These are phyloP conservation scores for Crocodylus rhombifer DNA, from an alignment of 2,797 vertebrate species.

Conservation along the genomic window DNA sequence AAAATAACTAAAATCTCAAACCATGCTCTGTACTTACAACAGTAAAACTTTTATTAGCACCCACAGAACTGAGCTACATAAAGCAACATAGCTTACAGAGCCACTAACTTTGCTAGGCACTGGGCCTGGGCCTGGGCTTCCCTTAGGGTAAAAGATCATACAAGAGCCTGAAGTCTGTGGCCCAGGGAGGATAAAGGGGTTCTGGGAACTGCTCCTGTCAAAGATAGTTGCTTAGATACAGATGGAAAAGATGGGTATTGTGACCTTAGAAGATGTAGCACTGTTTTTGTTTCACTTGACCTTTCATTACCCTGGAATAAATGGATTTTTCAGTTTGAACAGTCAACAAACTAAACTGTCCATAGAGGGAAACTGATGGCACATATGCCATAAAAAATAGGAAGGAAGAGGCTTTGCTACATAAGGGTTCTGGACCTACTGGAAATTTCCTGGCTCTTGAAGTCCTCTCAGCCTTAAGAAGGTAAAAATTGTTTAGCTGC, in stretches of 20 bases:
- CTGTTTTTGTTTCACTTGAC: background rate
- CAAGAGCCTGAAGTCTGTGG: background rate
- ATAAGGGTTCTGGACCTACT: background rate
- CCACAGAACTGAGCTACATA: background rate
- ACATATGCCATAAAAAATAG: accelerated
- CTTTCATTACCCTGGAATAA: background rate
- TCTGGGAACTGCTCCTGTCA: background rate
- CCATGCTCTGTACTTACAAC: too few relatives aligned
- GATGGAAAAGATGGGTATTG: background rate
- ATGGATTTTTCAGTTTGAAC: background rate
- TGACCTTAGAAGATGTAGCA: background rate
- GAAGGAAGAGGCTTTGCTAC: background rate
- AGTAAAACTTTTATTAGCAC: background rate
- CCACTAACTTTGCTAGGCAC: background rate
- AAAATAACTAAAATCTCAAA: background rate
- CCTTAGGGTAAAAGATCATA: background rate
- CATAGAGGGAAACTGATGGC: background rate
- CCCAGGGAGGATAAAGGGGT: background rate
- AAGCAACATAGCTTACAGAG: accelerated
- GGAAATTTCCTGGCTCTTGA: background rate
- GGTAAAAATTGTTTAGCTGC: background rate
- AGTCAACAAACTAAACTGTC: background rate
- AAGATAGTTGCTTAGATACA: background rate
- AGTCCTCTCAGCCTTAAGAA: background rate
- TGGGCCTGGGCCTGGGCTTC: background rate